Conservation (phyloP, 2,113 vertebrate species). For the Theropithecus gelada region DNA sequence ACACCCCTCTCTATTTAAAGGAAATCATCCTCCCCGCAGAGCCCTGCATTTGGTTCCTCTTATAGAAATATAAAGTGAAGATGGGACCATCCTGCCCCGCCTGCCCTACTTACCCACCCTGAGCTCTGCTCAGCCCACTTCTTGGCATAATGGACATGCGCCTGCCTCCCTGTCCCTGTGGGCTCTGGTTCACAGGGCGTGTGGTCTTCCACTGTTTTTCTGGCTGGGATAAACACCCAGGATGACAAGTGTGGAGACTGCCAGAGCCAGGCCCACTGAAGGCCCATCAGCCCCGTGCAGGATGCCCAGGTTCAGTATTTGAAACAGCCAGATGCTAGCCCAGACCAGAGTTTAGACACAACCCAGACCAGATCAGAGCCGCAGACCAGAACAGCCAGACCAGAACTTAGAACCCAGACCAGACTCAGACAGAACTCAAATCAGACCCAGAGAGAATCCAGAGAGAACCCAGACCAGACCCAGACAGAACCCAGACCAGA, state of each 20-base stretch:
- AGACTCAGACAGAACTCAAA: too few species aligned
- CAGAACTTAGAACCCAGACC: background rate
- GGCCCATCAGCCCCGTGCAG: accelerated
- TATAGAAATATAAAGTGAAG: background rate
- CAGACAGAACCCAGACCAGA: background rate
- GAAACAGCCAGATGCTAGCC: background rate
- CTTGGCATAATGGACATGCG: accelerated
- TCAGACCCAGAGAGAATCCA: background rate
- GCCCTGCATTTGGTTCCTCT: background rate
- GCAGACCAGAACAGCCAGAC: too few species aligned
- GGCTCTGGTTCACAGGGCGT: accelerated
- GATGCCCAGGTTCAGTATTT: accelerated
- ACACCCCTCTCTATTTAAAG: accelerated
- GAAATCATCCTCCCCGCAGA: background rate
- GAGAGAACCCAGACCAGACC: background rate
- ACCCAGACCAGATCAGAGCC: background rate
- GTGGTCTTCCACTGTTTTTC: accelerated
- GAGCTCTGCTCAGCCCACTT: background rate
- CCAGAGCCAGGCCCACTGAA: accelerated
- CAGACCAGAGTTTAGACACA: background rate
- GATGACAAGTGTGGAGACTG: accelerated
- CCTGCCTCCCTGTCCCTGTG: background rate
- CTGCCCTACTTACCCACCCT: background rate
- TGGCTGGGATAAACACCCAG: accelerated
- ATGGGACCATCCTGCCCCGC: background rate